Evolutionary conservation across 1,140 invertebrate species (phyloP).

Genomic region (Coenobita brevimanus): DNA sequence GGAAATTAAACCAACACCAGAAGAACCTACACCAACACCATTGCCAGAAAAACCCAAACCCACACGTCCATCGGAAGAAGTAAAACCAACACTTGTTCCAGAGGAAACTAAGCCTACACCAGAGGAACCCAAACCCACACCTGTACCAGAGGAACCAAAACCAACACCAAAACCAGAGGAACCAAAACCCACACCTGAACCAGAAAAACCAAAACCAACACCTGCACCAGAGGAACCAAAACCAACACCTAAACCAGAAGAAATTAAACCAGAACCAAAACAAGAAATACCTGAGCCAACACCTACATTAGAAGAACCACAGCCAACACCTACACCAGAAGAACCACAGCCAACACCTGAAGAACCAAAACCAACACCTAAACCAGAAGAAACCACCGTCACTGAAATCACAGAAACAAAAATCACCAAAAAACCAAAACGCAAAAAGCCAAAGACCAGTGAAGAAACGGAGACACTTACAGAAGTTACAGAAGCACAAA

Average conservation of each 20-base stretch:
- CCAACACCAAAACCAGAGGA: no score
- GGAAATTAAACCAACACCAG: not conserved
- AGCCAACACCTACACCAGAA: not conserved
- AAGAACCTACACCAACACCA: no score
- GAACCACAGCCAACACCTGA: no score
- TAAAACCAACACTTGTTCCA: no score
- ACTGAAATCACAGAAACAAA: not conserved
- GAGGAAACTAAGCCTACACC: no score
- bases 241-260: not conserved
- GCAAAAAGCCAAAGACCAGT: not conserved
- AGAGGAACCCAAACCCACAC: no score
- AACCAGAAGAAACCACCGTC: not conserved
- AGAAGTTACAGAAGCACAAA: constrained; percentile 28
- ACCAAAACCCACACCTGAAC: no score
- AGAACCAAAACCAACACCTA: not conserved
- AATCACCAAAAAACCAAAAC: no score
- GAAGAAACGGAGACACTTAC: no score
- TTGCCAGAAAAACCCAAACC: not conserved
- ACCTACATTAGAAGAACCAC: not conserved
- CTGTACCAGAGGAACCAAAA: no score
- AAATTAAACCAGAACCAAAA: not conserved
- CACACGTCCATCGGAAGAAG: no score
- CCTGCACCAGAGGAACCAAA: not conserved
- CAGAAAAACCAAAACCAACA: not conserved
- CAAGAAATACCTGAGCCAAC: not conserved